These are phyloP conservation scores for Caenorhabditis imperialis DNA, from an alignment of 2,888 invertebrate genomes.

Conservation along the genomic window DNA sequence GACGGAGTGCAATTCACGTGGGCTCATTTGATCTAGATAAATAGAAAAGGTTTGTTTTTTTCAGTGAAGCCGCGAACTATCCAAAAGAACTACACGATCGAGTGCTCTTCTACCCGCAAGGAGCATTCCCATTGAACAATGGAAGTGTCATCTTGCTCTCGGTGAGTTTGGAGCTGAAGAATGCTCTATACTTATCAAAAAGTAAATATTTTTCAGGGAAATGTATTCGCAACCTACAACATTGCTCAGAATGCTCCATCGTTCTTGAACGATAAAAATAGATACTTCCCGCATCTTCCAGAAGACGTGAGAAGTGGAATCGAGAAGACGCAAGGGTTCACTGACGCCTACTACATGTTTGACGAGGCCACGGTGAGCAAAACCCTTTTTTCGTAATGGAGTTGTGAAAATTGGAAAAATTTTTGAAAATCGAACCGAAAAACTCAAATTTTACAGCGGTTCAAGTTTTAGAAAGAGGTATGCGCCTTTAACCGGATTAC, in stretches of 20 bases:
- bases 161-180: too few relatives aligned
- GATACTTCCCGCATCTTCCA: slow-evolving; percentile 72
- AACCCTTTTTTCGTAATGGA: too few relatives aligned
- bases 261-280: slow-evolving; percentile 71
- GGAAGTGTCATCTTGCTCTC: slow-evolving; percentile 71
- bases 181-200: neutral
- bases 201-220: slow-evolving; percentile 54
- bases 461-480: too few relatives aligned
- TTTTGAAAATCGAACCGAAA: too few relatives aligned
- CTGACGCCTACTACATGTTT: slow-evolving; percentile 58
- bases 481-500: too few relatives aligned
- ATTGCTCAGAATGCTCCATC: slow-evolving; percentile 66
- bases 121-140: slow-evolving; percentile 72
- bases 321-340: slow-evolving; percentile 48
- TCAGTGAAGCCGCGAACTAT: slow-evolving; percentile 60
- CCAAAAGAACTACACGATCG: slow-evolving; percentile 71
- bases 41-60: slow-evolving; percentile 27
- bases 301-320: slow-evolving; percentile 64
- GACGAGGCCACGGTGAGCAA: slow-evolving; percentile 65
- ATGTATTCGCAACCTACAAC: slow-evolving; percentile 74
- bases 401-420: too few relatives aligned
- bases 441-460: too few relatives aligned
- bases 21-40: slow-evolving; percentile 2
- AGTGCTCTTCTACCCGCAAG: slow-evolving; percentile 74
- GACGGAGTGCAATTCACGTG: slow-evolving; percentile 65